A percentile compares a stretch with the other conserved stretches of the same genome.
Conservation (phyloP, 2,888 invertebrate species). For the Cantharis rufa region DNA sequence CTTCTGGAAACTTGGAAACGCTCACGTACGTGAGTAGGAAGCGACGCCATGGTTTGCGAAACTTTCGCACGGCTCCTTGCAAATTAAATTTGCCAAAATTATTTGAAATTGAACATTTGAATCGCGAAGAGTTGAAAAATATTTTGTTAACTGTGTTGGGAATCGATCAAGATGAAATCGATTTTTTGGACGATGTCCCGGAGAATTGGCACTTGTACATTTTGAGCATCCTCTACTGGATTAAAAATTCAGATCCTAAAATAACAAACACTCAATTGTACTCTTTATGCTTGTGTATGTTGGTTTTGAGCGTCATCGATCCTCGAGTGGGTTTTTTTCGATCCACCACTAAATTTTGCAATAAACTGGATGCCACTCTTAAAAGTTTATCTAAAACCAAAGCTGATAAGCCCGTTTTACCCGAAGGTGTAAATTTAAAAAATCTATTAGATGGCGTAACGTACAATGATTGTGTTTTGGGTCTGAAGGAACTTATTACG, state of each 20-base stretch:
- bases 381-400: slow-evolving; percentile 27
- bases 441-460: slow-evolving; percentile 60
- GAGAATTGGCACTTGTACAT: slow-evolving; percentile 64
- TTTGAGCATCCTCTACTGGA: slow-evolving; percentile 65
- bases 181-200: slow-evolving; percentile 58
- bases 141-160: slow-evolving; percentile 60
- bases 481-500: slow-evolving; percentile 62
- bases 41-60: slow-evolving; percentile 35
- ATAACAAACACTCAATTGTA: slow-evolving; percentile 59
- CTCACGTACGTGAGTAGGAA: slow-evolving; percentile 48
- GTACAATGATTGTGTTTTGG: slow-evolving; percentile 63
- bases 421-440: slow-evolving; percentile 30
- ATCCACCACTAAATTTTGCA: slow-evolving; percentile 56
- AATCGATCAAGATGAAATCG: slow-evolving; percentile 52
- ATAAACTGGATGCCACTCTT: slow-evolving; percentile 54
- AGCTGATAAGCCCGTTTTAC: slow-evolving; percentile 24
- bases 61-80: slow-evolving; percentile 25
- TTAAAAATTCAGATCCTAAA: slow-evolving; percentile 52
- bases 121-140: slow-evolving; percentile 40
- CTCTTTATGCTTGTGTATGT: slow-evolving; percentile 62
- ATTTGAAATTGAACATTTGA: slow-evolving; percentile 44
- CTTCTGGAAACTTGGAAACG: slow-evolving; percentile 27
- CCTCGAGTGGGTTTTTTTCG: slow-evolving; percentile 62
- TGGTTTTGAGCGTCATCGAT: slow-evolving; percentile 64
- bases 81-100: slow-evolving; percentile 48